Evolutionary conservation across 1,140 invertebrate species (phyloP), one percentile per base, ranked within the genome.

Genomic region (Drosophila tsacasi): DNA sequence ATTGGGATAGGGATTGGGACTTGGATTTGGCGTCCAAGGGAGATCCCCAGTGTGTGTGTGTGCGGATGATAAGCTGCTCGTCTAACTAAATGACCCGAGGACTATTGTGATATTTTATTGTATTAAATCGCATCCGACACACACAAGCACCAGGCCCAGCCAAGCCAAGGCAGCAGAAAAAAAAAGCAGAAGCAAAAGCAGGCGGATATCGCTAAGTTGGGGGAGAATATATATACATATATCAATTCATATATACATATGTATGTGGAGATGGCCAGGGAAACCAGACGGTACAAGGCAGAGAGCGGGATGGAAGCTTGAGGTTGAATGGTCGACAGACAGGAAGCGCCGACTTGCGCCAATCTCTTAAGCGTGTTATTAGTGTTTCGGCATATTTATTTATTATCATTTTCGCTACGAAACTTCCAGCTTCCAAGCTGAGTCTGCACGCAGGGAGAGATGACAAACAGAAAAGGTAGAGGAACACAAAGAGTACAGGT

Each of bases 81-180:
- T 80, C 91, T 92, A 92, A 83, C 82, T 83, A 91, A 89, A 91
- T 92, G 91, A 91, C 86, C 91, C 66, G 81, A 91, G 86, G 86
- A 91, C 91, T 91, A 92, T 92, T 91, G 80, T 92, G 91, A 91
- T 92, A 89, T 92, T 92, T 91, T 80, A 92, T 92, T 92, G 86
- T 75, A 89, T 90, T 76, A 92, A 92, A 91, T 91, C 86, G 83
- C 86, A 92, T 90, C 89, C 89, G 89, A 91, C 42, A 44, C 42
- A 44, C 79, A 91, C 35, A 37, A 13, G 5, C 67, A 69, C 40
- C 42, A 35, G n/a, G 76, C 65, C 55, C 40, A 17, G 27, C 40
- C 37, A 15, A 19, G 27, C 35, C 27, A 10, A 15, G 23, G 62
- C 37, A 76, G 69, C 57, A 19, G 55, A 35, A 63, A 39, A 61